A percentile compares a stretch with the other conserved stretches of the same genome.
Conservation (phyloP, 2,113 vertebrate genomes). For the Chionis minor region DNA sequence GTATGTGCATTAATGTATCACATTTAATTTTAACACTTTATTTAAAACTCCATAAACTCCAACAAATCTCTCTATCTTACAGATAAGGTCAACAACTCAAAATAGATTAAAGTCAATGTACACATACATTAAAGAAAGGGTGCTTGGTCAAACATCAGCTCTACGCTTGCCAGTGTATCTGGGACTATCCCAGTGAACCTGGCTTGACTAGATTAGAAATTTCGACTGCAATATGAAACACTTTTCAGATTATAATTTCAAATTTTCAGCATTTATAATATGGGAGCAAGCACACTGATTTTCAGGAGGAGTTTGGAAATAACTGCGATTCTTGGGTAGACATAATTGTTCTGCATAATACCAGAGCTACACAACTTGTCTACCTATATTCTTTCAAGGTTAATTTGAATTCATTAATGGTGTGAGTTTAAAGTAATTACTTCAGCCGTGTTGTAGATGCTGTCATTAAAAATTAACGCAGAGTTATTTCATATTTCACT, state of each 20-base stretch:
- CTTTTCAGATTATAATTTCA: background rate
- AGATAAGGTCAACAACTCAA: background rate
- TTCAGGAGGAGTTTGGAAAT: background rate
- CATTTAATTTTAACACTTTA: background rate
- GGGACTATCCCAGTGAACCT: background rate
- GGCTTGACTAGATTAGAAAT: background rate
- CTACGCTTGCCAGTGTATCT: background rate
- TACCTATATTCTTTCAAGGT: background rate
- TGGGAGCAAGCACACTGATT: background rate
- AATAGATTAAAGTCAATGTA: background rate
- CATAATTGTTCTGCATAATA: background rate
- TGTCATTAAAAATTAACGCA: background rate
- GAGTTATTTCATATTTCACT: slow-evolving; percentile 5
- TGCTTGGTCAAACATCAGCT: background rate
- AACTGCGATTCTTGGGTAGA: background rate
- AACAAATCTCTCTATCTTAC: background rate
- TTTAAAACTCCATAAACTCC: background rate
- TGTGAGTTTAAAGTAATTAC: background rate
- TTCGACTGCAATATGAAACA: background rate
- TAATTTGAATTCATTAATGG: background rate
- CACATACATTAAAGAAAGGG: background rate
- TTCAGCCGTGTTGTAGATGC: background rate
- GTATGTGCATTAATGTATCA: background rate
- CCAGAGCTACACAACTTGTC: background rate
- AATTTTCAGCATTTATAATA: background rate